Conservation (phyloP, 2,888 invertebrate genomes). For the Drosophila anomelani region DNA sequence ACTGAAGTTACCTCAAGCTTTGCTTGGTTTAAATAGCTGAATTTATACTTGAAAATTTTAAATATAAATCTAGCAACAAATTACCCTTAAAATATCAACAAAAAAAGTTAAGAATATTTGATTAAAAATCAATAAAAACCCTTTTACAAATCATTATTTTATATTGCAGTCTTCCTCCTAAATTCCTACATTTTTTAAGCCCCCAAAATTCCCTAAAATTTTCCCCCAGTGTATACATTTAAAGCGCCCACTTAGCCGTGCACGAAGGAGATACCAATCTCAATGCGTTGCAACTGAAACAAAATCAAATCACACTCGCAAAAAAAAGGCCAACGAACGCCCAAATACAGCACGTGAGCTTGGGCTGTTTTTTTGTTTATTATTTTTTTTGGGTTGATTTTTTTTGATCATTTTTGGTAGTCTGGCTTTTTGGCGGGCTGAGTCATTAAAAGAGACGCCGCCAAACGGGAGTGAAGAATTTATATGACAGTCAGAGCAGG, state of each 20-base stretch:
- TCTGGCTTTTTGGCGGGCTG: constrained; percentile 46
- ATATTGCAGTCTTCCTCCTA: accelerated
- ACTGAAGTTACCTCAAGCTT: neutral
- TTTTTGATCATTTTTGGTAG: constrained; percentile 31
- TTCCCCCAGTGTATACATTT: constrained; percentile 44
- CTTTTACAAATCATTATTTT: accelerated
- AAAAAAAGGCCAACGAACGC: constrained; percentile 33
- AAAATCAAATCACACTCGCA: constrained; percentile 42
- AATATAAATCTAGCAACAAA: neutral
- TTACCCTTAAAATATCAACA: neutral
- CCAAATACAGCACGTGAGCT: constrained; percentile 75
- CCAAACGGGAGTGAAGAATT: constrained; percentile 54
- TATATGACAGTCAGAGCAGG: constrained; percentile 68
- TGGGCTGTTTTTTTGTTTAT: neutral
- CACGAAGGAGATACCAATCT: constrained; percentile 50
- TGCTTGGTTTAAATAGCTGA: neutral
- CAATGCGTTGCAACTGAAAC: constrained; percentile 61
- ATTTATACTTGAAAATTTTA: neutral
- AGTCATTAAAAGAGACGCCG: constrained; percentile 75
- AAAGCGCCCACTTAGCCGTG: constrained; percentile 53
- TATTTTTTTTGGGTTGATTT: constrained; percentile 1
- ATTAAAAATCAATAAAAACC: neutral
- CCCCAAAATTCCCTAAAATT: neutral
- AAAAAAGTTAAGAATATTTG: accelerated
- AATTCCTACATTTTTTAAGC: neutral